Evolutionary conservation across 2,797 vertebrate species (phyloP).

Genomic region (Dermochelys coriacea): DNA sequence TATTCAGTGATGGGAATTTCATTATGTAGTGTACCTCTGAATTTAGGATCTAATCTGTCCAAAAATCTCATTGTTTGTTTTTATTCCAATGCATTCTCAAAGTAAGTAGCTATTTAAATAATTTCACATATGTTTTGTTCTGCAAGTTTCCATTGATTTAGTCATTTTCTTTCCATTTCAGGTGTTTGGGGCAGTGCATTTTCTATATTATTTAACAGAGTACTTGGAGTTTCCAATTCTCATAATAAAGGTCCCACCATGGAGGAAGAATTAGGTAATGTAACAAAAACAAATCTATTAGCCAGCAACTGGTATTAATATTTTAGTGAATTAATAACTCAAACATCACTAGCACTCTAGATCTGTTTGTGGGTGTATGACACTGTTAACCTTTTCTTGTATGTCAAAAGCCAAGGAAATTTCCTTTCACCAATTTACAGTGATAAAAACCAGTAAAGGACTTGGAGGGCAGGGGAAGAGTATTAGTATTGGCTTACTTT

Average conservation of each 20-base stretch:
- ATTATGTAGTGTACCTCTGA: neutral
- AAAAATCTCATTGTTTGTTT: neutral
- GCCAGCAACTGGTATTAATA: neutral
- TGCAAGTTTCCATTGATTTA: neutral
- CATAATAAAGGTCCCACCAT: slow-evolving; percentile 91
- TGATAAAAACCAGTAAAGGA: neutral
- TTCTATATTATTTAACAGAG: slow-evolving; percentile 98
- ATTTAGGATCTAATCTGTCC: neutral
- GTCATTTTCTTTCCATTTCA: slow-evolving; percentile 67
- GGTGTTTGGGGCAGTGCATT: slow-evolving; percentile 99
- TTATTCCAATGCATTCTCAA: neutral
- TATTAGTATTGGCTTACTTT: neutral
- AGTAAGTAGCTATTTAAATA: neutral
- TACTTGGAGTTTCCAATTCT: slow-evolving; percentile 88
- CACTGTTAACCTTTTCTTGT: neutral
- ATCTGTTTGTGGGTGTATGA: neutral
- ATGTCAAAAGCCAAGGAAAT: neutral
- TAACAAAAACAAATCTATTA: neutral
- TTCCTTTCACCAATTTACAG: neutral
- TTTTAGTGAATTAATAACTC: neutral
- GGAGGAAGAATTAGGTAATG: slow-evolving; percentile 97
- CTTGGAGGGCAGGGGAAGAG: neutral
- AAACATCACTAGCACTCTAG: neutral
- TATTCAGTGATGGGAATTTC: neutral
- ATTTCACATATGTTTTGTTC: neutral